phyloP scores from a whole-genome alignment of 2,888 invertebrate genomes.

The Therioaphis trifolii region DNA sequence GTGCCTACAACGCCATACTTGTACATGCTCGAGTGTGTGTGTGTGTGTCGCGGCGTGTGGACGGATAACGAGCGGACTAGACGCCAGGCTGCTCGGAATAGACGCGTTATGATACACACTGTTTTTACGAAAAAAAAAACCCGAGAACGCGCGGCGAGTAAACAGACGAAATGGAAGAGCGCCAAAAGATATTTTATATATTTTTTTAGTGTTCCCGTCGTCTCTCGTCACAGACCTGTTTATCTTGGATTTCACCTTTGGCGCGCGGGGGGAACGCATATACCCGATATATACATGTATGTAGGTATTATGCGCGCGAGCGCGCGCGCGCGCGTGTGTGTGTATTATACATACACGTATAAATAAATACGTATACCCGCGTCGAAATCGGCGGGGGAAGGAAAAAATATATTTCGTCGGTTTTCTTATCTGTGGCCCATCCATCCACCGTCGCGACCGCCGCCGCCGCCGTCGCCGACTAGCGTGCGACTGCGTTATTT shows the following conservation, averaged over 20 bases:
- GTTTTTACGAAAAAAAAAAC: background rate
- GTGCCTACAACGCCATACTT: no score
- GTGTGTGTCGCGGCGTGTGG: background rate
- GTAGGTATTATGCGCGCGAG: background rate
- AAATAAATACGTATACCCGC: background rate
- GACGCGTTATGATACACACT: background rate
- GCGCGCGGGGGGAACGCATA: background rate
- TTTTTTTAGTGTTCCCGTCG: conserved; percentile 23
- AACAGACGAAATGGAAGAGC: conserved; percentile 43
- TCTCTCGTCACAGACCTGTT: conserved; percentile 36
- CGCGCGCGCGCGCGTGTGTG: no score
- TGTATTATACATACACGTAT: no score
- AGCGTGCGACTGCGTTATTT: conserved; percentile 49
- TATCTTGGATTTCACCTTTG: conserved; percentile 56
- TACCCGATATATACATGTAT: background rate
- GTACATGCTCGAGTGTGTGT: background rate
- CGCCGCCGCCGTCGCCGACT: background rate
- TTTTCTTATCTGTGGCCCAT: conserved; percentile 23
- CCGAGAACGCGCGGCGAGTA: background rate
- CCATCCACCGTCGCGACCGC: background rate
- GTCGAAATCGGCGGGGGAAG: background rate
- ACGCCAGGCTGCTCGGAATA: conserved; percentile 22
- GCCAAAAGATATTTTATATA: conserved; percentile 40
- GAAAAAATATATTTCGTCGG: conserved; percentile 40
- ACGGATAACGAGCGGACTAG: conserved; percentile 36